A percentile compares a stretch with the other conserved stretches of the same genome.
Evolutionary conservation across 2,888 invertebrate genomes (phyloP).

Genomic region (Brachypterus glaber): DNA sequence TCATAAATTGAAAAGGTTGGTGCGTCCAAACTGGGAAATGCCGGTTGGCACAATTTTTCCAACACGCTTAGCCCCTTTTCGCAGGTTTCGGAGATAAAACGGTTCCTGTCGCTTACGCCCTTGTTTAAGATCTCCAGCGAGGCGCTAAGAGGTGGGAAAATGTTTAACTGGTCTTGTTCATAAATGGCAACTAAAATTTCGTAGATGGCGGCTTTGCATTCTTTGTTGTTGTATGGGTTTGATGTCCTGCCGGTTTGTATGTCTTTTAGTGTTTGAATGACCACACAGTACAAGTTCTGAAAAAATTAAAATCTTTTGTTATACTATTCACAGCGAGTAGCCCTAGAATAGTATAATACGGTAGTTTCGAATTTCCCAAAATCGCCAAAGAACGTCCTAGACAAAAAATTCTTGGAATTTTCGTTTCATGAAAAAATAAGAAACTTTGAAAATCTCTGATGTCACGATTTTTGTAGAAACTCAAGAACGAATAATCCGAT

Average conservation of each 20-base stretch:
- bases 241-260: conserved; percentile 16
- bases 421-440: too few species aligned
- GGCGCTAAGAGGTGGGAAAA: conserved; percentile 19
- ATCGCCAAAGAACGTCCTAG: too few species aligned
- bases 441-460: too few species aligned
- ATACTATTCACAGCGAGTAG: too few species aligned
- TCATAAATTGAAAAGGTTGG: too few species aligned
- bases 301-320: conserved; percentile 8
- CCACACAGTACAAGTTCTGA: conserved; percentile 17
- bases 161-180: conserved; percentile 19
- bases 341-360: too few species aligned
- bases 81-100: conserved; percentile 16
- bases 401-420: too few species aligned
- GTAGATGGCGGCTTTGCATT: conserved; percentile 18
- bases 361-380: too few species aligned
- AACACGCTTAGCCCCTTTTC: conserved; percentile 18
- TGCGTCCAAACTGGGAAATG: conserved; percentile 20
- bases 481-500: too few species aligned
- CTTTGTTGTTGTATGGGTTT: conserved; percentile 18
- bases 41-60: conserved; percentile 24
- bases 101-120: conserved; percentile 16
- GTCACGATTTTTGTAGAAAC: too few species aligned
- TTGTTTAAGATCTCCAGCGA: conserved; percentile 18
- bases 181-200: conserved; percentile 22
- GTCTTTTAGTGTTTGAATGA: conserved; percentile 17